Base-by-base conservation (phyloP, 1,140 invertebrate species). In the Caenorhabditis inopinata region DNA sequence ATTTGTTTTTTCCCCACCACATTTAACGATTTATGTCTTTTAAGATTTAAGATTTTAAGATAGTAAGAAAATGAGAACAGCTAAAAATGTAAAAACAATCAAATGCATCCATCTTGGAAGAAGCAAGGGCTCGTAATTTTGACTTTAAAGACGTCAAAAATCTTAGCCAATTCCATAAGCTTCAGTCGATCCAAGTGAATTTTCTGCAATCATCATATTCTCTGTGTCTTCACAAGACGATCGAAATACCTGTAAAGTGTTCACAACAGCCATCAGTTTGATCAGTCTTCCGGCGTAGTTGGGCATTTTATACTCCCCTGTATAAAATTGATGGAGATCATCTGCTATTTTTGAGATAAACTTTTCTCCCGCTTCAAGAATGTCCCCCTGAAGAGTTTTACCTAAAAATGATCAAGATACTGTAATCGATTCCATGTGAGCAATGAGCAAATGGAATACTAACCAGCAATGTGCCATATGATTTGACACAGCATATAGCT, bases 81-180 rank as follows among this genome's bases (percentile, higher is more conserved):
- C n/a, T 58, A 6, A 14, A 16, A 58, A 32, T n/a, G 12, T n/a
- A 42, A 42, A 29, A 38, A 38, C 11, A 21, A 42, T 12, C 11
- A 38, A 38, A 68, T n/a, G n/a, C n/a, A 21, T 68, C 38, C 35
- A 21, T 38, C 32, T 21, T 68, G 58, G n/a, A 68, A 68, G 25
- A 68, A 35, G 32, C 58, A 68, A 4, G 58, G 58, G 38, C 38
- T 32, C 4, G 58, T 68, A 35, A 68, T 38, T 42, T 68, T 68
- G 58, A 68, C 58, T n/a, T 68, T 68, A 32, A 68, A 68, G 23
- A 68, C 32, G 23, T 68, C 58, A 32, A 68, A 68, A 42, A 68
- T 68, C 32, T 68, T 68, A 12, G 58, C 58, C 0, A 68, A n/a
- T 38, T 68, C 32, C 58, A 68, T 38, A 16, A 68, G 18, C 38